A percentile compares a stretch with the other conserved stretches of the same genome.
Evolutionary conservation across 64 coral and sea anemone genomes (phyloP).

Genomic region (Orbicella faveolata): DNA sequence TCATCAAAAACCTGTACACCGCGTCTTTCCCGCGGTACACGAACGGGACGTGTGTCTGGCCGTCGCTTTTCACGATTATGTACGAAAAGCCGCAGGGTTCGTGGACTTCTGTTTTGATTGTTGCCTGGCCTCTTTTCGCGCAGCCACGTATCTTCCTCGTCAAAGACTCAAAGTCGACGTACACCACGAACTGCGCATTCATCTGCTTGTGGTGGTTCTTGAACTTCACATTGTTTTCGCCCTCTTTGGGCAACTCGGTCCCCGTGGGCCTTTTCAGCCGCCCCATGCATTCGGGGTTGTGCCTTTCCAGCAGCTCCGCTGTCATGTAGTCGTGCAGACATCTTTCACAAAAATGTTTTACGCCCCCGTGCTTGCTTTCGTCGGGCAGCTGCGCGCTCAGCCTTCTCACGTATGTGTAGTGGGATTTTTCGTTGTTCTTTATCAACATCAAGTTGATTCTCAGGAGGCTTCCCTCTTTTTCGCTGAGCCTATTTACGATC

Average conservation of each 20-base stretch:
- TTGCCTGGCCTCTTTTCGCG: background rate
- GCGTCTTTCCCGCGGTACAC: too few species aligned
- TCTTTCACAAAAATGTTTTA: background rate
- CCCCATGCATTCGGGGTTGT: background rate
- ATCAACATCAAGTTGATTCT: background rate
- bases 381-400: background rate
- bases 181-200: background rate
- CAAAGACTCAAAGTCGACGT: slow-evolving; percentile 39
- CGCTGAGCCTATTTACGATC: background rate
- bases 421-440: background rate
- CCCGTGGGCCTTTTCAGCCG: background rate
- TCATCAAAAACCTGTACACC: background rate
- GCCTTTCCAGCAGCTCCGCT: background rate
- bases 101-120: too few species aligned
- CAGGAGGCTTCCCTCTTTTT: too few species aligned
- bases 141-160: background rate
- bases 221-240: background rate
- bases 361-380: background rate
- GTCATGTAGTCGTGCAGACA: background rate
- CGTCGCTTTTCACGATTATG: too few species aligned
- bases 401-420: background rate
- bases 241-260: slow-evolving; percentile 20
- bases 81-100: too few species aligned
- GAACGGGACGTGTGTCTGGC: too few species aligned
- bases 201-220: background rate